These are phyloP conservation scores for Stenopsyche tienmushanensis DNA, from an alignment of 1,140 invertebrate genomes.

Conservation along the genomic window DNA sequence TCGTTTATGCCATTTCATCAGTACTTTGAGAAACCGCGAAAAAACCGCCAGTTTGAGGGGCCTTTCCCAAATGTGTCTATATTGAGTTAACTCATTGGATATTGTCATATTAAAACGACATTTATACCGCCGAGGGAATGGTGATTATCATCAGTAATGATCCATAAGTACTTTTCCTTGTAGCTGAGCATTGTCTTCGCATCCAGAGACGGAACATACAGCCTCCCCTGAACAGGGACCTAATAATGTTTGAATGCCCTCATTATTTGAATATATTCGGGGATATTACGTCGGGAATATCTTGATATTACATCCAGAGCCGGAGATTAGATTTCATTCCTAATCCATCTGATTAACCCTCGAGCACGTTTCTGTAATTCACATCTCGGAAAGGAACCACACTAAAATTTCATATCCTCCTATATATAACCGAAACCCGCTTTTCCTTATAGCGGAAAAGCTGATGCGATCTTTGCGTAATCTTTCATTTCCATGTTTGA, in stretches of 20 bases:
- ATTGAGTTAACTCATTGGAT: too few relatives aligned
- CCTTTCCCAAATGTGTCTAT: too few relatives aligned
- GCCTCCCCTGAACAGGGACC: not conserved
- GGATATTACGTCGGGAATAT: constrained; percentile 12
- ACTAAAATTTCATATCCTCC: constrained; percentile 28
- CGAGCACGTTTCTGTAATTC: constrained; percentile 20
- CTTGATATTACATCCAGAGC: constrained; percentile 2
- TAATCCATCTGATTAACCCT: constrained; percentile 29
- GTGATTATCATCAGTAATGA: not conserved
- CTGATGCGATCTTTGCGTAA: constrained; percentile 26
- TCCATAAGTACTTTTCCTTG: not conserved
- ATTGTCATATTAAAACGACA: too few relatives aligned
- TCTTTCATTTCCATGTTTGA: constrained; percentile 23
- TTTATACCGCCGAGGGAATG: not conserved
- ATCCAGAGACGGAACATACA: not conserved
- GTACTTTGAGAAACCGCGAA: too few relatives aligned
- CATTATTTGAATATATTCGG: constrained; percentile 25
- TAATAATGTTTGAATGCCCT: constrained; percentile 17
- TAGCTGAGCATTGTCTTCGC: not conserved
- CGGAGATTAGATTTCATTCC: constrained; percentile 25
- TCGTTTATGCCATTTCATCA: too few relatives aligned
- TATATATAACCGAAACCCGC: not conserved
- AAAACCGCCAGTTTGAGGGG: too few relatives aligned
- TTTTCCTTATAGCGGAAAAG: constrained; percentile 18
- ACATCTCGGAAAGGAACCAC: constrained; percentile 24